Evolutionary conservation across 2,113 vertebrate species (phyloP).

Genomic region (Corydoras maculifer): DNA sequence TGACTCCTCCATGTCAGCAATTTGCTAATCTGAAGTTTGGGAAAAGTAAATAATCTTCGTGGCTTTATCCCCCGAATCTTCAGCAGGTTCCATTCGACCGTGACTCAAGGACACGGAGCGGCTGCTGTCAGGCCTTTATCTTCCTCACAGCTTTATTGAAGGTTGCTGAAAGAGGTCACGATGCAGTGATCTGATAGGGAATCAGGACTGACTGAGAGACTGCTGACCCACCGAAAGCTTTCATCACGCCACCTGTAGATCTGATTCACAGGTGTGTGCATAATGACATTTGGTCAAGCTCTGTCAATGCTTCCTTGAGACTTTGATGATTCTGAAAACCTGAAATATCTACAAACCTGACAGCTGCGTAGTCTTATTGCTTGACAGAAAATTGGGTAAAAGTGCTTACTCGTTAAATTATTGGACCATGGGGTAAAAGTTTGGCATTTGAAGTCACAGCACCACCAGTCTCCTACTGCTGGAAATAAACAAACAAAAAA

Average conservation of each 20-base stretch:
- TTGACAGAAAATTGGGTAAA: too few species aligned
- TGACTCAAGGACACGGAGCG: constrained; percentile 32
- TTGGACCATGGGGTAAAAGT: too few species aligned
- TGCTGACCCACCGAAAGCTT: constrained; percentile 19
- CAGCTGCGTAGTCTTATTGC: too few species aligned
- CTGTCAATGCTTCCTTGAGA: neutral
- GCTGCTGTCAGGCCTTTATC: constrained; percentile 23
- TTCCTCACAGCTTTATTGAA: constrained; percentile 23
- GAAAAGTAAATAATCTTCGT: neutral
- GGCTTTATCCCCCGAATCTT: constrained; percentile 6
- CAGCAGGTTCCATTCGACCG: neutral
- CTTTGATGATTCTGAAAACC: constrained; percentile 3
- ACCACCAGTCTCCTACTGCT: too few species aligned
- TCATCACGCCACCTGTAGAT: constrained; percentile 9
- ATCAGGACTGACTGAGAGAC: constrained; percentile 18
- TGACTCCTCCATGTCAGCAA: constrained; percentile 5
- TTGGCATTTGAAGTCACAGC: too few species aligned
- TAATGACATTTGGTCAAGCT: neutral
- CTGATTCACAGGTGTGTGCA: neutral
- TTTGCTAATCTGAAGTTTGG: constrained; percentile 15
- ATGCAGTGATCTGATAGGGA: constrained; percentile 20
- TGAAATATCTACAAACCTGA: too few species aligned
- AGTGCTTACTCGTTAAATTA: too few species aligned
- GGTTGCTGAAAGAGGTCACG: constrained; percentile 31
- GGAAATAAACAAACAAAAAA: too few species aligned